Percentiles rank a stretch among this genome's conserved stretches.
Evolutionary conservation across 2,888 invertebrate species (phyloP).

Genomic region (Caradrina clavipalpis): DNA sequence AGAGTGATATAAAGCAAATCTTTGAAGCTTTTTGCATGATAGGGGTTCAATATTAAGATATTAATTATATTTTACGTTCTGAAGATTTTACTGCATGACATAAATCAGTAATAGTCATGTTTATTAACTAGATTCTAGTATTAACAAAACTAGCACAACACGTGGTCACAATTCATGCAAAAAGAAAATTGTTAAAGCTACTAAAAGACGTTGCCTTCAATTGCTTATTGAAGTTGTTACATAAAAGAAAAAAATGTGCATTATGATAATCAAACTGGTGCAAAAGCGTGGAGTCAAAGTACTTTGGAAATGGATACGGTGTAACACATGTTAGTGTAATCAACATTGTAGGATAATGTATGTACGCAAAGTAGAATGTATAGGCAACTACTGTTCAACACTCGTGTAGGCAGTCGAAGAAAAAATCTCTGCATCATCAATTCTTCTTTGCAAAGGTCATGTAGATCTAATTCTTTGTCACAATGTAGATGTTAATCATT

Average conservation of each 20-base stretch:
- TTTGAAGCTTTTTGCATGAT: slow-evolving; percentile 46
- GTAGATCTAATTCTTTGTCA: not conserved
- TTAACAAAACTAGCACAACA: slow-evolving; percentile 29
- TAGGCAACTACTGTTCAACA: slow-evolving; percentile 55
- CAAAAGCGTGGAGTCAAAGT: slow-evolving; percentile 28
- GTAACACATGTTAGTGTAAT: slow-evolving; percentile 60
- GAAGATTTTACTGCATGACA: slow-evolving; percentile 25
- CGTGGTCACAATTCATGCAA: slow-evolving; percentile 40
- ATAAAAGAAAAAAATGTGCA: slow-evolving; percentile 33
- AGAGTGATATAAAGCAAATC: slow-evolving; percentile 61
- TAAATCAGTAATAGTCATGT: slow-evolving; percentile 25
- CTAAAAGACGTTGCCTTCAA: slow-evolving; percentile 18
- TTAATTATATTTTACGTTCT: slow-evolving; percentile 22
- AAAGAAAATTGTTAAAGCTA: slow-evolving; percentile 7
- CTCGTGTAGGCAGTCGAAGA: slow-evolving; percentile 59
- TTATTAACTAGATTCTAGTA: slow-evolving; percentile 28
- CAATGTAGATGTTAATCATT: not conserved
- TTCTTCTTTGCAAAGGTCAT: not conserved
- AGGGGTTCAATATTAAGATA: slow-evolving; percentile 10
- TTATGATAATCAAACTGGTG: slow-evolving; percentile 26
- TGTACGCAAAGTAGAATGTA: slow-evolving; percentile 56
- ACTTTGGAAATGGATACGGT: slow-evolving; percentile 34
- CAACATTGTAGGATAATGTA: slow-evolving; percentile 56
- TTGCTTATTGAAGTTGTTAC: slow-evolving; percentile 31
- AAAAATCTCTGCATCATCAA: slow-evolving; percentile 31